Evolutionary conservation across 2,113 vertebrate species (phyloP).

Genomic region (Anas platyrhynchos): DNA sequence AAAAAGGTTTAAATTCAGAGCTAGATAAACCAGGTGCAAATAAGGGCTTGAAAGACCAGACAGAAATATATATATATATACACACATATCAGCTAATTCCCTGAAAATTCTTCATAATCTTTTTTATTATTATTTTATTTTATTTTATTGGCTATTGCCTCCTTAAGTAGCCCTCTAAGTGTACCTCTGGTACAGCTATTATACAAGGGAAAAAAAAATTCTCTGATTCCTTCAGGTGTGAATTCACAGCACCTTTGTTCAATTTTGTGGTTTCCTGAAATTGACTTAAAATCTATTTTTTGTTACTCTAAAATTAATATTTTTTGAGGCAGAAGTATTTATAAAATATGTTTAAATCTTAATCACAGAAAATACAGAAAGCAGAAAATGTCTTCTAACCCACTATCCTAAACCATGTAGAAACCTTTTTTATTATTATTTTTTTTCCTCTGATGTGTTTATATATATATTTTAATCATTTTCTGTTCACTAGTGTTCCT

Average conservation of each 20-base stretch:
- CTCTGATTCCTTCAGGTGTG: not conserved
- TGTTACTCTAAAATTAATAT: not conserved
- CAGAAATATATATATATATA: not conserved
- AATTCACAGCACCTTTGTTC: not conserved
- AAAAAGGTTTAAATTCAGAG: not conserved
- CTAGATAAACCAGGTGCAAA: not conserved
- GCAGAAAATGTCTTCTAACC: fast-evolving
- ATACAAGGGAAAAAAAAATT: not conserved
- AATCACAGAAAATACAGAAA: not conserved
- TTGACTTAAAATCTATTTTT: not conserved
- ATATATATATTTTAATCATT: not conserved
- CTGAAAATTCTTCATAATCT: not conserved
- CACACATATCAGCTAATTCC: not conserved
- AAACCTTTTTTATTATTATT: not conserved
- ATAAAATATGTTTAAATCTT: not conserved
- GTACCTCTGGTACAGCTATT: not conserved
- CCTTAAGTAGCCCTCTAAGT: not conserved
- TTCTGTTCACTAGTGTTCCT: not conserved
- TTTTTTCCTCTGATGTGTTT: not conserved
- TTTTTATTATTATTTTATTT: too few species aligned
- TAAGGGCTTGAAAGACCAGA: not conserved
- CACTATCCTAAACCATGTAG: not conserved
- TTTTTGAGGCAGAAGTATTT: not conserved
- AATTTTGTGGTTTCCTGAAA: not conserved
- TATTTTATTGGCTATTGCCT: not conserved